These are phyloP conservation scores for Ypsolopha sequella DNA, from an alignment of 2,888 invertebrate genomes.

Conservation along the genomic window DNA sequence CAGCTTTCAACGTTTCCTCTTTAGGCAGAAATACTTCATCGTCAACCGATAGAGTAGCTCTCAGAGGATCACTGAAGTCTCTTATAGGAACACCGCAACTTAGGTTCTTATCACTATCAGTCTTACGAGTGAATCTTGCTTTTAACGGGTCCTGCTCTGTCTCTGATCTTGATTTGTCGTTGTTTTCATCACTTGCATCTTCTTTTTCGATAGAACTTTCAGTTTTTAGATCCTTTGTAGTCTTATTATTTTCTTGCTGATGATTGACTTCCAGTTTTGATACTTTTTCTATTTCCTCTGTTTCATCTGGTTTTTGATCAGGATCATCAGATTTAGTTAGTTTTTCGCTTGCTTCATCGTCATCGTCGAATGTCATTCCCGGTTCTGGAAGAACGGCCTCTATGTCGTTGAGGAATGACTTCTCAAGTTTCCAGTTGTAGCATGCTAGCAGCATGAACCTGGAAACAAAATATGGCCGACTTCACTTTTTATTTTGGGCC, in stretches of 20 bases:
- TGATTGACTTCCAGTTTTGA: conserved; percentile 7
- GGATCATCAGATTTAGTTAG: conserved; percentile 11
- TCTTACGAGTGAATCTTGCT: conserved; percentile 33
- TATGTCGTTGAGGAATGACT: conserved; percentile 91
- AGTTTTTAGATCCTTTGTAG: not conserved
- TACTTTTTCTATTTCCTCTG: no score
- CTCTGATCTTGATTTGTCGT: conserved; percentile 8
- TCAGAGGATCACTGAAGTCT: conserved; percentile 89
- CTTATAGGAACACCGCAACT: conserved; percentile 71
- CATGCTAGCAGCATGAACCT: conserved; percentile 83
- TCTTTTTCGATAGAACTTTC: conserved; percentile 3
- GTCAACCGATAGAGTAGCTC: conserved; percentile 53
- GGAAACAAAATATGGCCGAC: no score
- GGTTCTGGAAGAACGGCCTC: conserved; percentile 65
- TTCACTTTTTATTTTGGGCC: no score
- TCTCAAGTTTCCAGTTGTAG: conserved; percentile 94
- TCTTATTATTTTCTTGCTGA: conserved; percentile 4
- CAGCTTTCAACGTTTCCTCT: conserved; percentile 48
- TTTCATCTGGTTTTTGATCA: conserved; percentile 7
- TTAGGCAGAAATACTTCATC: conserved; percentile 61
- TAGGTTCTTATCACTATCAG: conserved; percentile 46
- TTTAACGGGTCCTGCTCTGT: conserved; percentile 27
- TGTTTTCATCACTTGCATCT: conserved; percentile 7
- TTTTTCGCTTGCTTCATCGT: conserved; percentile 14
- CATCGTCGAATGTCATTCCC: conserved; percentile 48